Percentiles rank a stretch among this genome's conserved stretches.
These are phyloP conservation scores for Chroicocephalus ridibundus DNA, from an alignment of 2,113 vertebrate species.

Conservation along the genomic window DNA sequence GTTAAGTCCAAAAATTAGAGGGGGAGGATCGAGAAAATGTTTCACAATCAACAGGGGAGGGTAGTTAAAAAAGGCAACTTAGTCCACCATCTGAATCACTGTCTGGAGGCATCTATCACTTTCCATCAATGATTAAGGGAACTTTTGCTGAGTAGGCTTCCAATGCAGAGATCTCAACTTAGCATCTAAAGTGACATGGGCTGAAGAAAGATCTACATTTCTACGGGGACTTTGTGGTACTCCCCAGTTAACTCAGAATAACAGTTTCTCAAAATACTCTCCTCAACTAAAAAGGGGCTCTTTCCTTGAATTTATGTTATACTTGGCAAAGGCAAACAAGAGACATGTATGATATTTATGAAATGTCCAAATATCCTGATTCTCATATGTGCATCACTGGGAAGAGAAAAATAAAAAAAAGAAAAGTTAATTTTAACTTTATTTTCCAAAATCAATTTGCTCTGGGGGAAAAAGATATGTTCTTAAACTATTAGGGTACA, in stretches of 20 bases:
- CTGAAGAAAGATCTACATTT: not conserved
- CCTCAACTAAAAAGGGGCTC: not conserved
- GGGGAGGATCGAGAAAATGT: not conserved
- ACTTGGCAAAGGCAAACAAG: rapidly evolving
- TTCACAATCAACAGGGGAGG: not conserved
- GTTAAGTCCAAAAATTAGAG: not conserved
- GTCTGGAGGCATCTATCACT: not conserved
- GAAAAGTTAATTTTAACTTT: not conserved
- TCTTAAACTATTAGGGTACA: not conserved
- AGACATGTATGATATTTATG: not conserved
- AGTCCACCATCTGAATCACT: not conserved
- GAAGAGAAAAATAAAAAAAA: not conserved
- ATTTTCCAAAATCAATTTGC: not conserved
- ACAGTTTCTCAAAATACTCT: not conserved
- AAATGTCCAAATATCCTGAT: not conserved
- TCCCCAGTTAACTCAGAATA: not conserved
- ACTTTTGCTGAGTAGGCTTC: not conserved
- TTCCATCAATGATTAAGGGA: not conserved
- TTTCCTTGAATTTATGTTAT: not conserved
- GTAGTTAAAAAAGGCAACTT: not conserved
- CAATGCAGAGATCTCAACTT: not conserved
- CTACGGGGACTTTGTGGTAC: not conserved
- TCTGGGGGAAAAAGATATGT: not conserved
- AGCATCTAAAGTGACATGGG: not conserved
- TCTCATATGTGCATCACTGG: not conserved